Evolutionary conservation across 2,113 vertebrate species (phyloP).

Genomic region (Tupaia chinensis): DNA sequence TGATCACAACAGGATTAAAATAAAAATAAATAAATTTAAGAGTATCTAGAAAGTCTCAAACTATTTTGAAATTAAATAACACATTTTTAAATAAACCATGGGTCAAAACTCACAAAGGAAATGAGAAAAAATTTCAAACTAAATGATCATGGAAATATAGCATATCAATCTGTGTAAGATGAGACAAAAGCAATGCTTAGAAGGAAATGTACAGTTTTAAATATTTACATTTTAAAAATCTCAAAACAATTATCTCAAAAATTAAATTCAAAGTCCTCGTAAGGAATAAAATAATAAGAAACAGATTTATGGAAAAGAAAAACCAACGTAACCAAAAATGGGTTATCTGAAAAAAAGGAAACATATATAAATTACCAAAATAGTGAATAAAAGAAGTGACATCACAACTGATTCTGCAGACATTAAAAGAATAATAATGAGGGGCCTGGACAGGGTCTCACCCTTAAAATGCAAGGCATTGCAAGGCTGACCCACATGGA

Average conservation of each 20-base stretch:
- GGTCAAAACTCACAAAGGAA: neutral
- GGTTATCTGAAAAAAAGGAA: neutral
- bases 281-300: neutral
- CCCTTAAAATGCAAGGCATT: too few species aligned
- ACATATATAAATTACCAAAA: neutral
- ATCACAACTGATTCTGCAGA: neutral
- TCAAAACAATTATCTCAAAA: neutral
- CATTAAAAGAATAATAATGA: neutral
- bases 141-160: neutral
- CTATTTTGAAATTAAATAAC: conserved; percentile 19
- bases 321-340: neutral
- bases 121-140: conserved; percentile 32
- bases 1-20: neutral
- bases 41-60: neutral
- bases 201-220: neutral
- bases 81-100: neutral
- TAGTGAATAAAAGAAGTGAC: neutral
- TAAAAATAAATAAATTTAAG: neutral
- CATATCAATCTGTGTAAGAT: neutral
- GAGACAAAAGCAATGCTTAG: neutral
- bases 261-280: neutral
- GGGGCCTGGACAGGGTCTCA: too few species aligned
- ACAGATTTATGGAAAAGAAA: neutral
- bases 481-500: too few species aligned
- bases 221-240: neutral